Evolutionary conservation across 2,797 vertebrate species (phyloP).

Genomic region (Perodicticus potto): DNA sequence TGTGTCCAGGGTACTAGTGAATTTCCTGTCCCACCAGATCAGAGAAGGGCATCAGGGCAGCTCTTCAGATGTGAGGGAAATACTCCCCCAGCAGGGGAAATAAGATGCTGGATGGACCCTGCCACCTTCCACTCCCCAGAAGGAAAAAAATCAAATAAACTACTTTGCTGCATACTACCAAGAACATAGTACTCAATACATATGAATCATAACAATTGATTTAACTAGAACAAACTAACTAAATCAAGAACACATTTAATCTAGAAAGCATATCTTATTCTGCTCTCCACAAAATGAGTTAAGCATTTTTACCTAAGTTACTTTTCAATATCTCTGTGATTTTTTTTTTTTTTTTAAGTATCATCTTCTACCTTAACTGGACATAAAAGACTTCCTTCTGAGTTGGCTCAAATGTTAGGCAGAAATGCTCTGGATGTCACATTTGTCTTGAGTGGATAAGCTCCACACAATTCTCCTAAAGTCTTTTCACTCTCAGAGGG

Average conservation of each 20-base stretch:
- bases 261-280: not conserved
- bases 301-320: not conserved
- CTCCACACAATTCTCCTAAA: not conserved
- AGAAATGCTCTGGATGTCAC: not conserved
- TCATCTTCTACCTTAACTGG: not conserved
- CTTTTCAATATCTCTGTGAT: not conserved
- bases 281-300: not conserved
- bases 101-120: not conserved
- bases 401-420: not conserved
- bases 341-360: not conserved
- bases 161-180: not conserved
- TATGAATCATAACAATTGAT: not conserved
- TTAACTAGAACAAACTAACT: not conserved
- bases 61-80: not conserved
- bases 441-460: not conserved
- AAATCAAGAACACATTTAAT: not conserved
- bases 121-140: not conserved
- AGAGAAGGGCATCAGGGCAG: rapidly evolving
- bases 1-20: not conserved
- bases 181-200: not conserved
- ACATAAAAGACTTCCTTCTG: not conserved
- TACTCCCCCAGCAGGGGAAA: not conserved
- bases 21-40: not conserved
- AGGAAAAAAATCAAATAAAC: not conserved
- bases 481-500: not conserved